These are phyloP conservation scores for Sciurus carolinensis DNA, from an alignment of 2,797 vertebrate species.

Conservation along the genomic window DNA sequence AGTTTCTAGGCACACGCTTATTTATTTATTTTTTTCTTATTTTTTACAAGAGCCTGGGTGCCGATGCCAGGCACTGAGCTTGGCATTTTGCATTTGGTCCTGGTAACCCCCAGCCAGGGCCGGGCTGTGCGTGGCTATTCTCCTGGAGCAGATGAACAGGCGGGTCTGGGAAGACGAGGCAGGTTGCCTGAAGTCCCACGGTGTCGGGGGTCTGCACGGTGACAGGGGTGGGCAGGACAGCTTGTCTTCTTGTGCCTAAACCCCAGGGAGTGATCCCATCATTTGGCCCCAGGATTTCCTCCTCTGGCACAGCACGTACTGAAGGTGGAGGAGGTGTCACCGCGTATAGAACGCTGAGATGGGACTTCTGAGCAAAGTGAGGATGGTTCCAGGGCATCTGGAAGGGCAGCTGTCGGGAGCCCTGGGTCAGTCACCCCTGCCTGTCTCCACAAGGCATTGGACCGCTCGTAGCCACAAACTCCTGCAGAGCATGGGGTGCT, in stretches of 20 bases:
- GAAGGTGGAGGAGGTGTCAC: background rate
- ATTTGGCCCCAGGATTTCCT: background rate
- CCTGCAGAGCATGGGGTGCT: fast-evolving
- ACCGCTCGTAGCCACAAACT: background rate
- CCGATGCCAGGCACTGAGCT: background rate
- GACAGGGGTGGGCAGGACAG: background rate
- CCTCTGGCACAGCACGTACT: too few species aligned
- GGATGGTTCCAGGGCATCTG: background rate
- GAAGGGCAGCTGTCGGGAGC: background rate
- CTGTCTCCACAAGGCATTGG: background rate
- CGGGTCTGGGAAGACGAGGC: background rate
- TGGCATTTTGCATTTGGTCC: background rate
- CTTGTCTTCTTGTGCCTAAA: conserved; percentile 14
- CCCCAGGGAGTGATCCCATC: background rate
- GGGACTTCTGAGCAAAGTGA: background rate
- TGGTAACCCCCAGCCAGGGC: background rate
- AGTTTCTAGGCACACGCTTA: background rate
- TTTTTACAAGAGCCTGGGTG: background rate
- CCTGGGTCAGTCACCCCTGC: background rate
- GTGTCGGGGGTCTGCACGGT: fast-evolving
- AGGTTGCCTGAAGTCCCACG: background rate
- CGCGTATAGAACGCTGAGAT: background rate
- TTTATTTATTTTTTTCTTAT: background rate
- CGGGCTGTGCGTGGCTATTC: background rate
- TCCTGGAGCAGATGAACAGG: background rate